Base-by-base conservation (phyloP, 2,797 vertebrate species). In the Gobio occitaniae region DNA sequence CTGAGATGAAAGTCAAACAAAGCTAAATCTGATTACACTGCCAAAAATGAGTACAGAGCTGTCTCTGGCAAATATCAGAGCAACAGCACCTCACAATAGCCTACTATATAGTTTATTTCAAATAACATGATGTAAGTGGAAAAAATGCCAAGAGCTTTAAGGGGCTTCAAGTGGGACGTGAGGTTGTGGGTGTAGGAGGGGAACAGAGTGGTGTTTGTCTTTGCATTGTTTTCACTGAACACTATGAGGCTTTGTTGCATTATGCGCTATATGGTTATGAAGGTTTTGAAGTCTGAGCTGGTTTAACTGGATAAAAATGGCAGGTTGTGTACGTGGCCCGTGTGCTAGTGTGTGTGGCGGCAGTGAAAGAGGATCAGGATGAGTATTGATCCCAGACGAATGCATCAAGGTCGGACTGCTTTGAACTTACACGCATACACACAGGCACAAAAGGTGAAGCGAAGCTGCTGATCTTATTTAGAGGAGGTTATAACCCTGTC, bases 361-460 rank as follows among this genome's bases (percentile, higher is more conserved):
- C 56, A 75, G 77, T 79, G 76, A 82, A 79, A 87, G 82, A 80
- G 44, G 81, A 85, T 87, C 44, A 78, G 76, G 61, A 74, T 84
- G 47, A 86, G 77, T 85, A 89, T 87, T 79, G 80, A 90, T 82
- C 81, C 44, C 36, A 82, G 76, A 78, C 72, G 66, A 78, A 84
- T 82, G 56, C 77, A 63, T 78, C 44, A 87, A 86, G 88, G 77
- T 81, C 82, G 44, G 78, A 38, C 41, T 44, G 63, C 41, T 83
- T 70, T 84, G 69, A 50, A 44, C 63, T 68, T 41, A 70, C 75
- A 63, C 52, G 54, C 48, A 80, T 38, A 83, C 48, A 36, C 47
- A 47, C 48, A 44, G 9, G 54, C 77, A 4, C 3, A 44, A 56
- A 68, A 61, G 47, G 71, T 77, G 48, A 84, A 70, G 32, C 50